Conservation (phyloP, 2,113 vertebrate species). For the Pristiophorus japonicus region DNA sequence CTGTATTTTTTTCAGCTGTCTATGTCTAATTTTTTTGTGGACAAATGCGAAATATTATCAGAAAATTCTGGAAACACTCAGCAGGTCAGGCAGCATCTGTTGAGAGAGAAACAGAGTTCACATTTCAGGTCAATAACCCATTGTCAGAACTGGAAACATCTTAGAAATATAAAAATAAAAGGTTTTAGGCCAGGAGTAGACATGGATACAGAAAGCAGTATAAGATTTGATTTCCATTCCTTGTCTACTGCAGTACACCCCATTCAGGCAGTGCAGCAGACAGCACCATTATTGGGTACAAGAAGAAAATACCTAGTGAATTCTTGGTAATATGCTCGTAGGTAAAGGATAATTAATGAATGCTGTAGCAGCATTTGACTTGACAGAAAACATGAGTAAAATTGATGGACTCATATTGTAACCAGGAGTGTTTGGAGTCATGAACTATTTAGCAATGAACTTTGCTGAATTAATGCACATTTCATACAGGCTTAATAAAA, state of each 20-base stretch:
- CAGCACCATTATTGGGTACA: neutral
- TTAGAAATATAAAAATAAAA: too few species aligned
- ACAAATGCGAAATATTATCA: too few species aligned
- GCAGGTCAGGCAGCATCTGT: too few species aligned
- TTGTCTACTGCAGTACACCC: neutral
- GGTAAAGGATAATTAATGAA: constrained; percentile 5
- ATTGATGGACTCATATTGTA: neutral
- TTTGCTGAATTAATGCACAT: neutral
- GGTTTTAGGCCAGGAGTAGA: too few species aligned
- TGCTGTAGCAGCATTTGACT: neutral
- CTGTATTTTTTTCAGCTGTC: too few species aligned
- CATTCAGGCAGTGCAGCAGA: neutral
- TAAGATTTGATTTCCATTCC: neutral
- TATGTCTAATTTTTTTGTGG: too few species aligned
- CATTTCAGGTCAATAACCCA: too few species aligned
- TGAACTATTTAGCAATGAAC: neutral
- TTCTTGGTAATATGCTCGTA: neutral
- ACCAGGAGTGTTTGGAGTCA: neutral
- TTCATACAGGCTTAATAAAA: neutral
- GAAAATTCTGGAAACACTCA: too few species aligned
- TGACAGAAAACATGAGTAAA: constrained; percentile 8
- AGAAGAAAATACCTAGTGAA: neutral
- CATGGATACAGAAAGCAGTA: neutral
- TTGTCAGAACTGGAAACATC: too few species aligned
- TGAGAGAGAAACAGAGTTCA: too few species aligned